These are phyloP conservation scores for Papilio elwesi DNA, from an alignment of 2,888 invertebrate species.

Conservation along the genomic window DNA sequence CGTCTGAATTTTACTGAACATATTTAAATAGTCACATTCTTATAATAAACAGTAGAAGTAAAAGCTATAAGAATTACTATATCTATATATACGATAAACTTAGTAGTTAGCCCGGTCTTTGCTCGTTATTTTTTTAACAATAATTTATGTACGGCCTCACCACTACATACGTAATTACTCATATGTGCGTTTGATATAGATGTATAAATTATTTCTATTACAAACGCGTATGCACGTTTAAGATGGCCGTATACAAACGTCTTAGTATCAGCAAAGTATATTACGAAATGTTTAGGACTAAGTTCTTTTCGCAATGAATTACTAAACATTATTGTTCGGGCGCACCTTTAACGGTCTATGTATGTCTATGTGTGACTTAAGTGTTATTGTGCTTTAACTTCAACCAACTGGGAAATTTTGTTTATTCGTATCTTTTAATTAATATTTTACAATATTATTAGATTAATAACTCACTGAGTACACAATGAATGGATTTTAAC, in stretches of 20 bases:
- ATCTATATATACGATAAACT: too few relatives aligned
- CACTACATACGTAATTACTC: background rate
- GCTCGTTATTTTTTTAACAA: too few relatives aligned
- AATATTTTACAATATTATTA: too few relatives aligned
- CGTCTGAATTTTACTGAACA: too few relatives aligned
- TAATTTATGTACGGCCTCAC: too few relatives aligned
- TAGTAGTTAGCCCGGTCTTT: too few relatives aligned
- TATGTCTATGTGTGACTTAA: background rate
- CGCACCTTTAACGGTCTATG: conserved; percentile 53
- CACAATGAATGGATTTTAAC: too few relatives aligned
- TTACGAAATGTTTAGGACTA: conserved; percentile 47
- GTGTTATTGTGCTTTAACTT: background rate
- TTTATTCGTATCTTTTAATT: too few relatives aligned
- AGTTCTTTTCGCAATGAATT: conserved; percentile 51
- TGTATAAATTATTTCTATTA: background rate
- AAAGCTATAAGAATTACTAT: too few relatives aligned
- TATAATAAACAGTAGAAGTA: too few relatives aligned
- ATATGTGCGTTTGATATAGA: background rate
- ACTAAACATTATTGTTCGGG: conserved; percentile 58
- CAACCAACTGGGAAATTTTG: background rate
- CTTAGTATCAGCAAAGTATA: conserved; percentile 44
- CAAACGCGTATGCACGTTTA: background rate
- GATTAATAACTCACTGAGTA: too few relatives aligned
- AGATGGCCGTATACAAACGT: conserved; percentile 20
- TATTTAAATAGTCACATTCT: too few relatives aligned